These are phyloP conservation scores for Nomia melanderi DNA, from an alignment of 1,140 invertebrate genomes.

Conservation along the genomic window DNA sequence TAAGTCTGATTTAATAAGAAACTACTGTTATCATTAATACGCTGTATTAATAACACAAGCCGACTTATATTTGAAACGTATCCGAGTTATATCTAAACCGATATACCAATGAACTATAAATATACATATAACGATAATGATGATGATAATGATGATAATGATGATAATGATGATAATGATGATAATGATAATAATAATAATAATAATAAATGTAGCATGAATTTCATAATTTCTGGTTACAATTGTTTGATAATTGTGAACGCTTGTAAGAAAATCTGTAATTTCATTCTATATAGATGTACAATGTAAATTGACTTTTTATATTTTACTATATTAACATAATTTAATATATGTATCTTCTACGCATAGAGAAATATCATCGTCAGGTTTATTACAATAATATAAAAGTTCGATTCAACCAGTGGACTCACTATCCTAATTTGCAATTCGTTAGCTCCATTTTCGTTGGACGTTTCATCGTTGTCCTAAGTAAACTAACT, in stretches of 20 bases:
- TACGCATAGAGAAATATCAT: slow-evolving; percentile 21
- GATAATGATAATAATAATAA: too few relatives aligned
- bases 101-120: slow-evolving; percentile 20
- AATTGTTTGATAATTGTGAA: slow-evolving; percentile 15
- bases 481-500: too few relatives aligned
- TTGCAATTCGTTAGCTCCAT: background rate
- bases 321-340: slow-evolving; percentile 35
- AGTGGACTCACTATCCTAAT: background rate
- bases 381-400: slow-evolving; percentile 14
- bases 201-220: slow-evolving; percentile 9
- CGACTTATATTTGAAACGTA: background rate
- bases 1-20: slow-evolving; percentile 9
- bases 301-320: slow-evolving; percentile 35
- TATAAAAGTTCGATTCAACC: slow-evolving; percentile 14
- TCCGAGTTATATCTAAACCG: background rate
- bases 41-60: background rate
- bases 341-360: slow-evolving; percentile 40
- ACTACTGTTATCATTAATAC: background rate
- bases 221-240: slow-evolving; percentile 5
- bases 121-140: too few relatives aligned
- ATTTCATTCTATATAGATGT: slow-evolving; percentile 14
- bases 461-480: too few relatives aligned
- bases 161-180: too few relatives aligned
- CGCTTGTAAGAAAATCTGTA: slow-evolving; percentile 21
- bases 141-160: too few relatives aligned